These are phyloP conservation scores for Campylomormyrus numenius DNA, from an alignment of 2,113 vertebrate genomes.

Conservation along the genomic window DNA sequence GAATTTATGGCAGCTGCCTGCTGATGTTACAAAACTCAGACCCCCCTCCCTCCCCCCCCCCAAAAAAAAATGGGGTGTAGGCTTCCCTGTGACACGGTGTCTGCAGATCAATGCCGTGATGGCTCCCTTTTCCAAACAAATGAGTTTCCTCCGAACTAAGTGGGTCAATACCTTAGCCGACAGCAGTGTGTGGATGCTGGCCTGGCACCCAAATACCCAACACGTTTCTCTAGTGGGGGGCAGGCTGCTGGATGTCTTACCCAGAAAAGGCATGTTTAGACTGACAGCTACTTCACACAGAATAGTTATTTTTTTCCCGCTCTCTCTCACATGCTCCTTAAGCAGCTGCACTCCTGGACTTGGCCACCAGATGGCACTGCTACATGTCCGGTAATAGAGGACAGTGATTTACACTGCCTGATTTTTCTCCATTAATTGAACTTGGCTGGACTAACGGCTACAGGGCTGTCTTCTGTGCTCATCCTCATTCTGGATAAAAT, in stretches of 20 bases:
- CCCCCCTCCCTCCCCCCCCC: background rate
- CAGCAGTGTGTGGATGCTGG: background rate
- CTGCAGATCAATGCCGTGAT: background rate
- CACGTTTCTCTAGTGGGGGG: background rate
- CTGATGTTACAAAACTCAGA: background rate
- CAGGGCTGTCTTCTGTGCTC: background rate
- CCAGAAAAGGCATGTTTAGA: background rate
- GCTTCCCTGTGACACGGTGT: background rate
- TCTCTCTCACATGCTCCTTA: background rate
- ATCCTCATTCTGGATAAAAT: background rate
- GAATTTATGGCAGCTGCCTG: background rate
- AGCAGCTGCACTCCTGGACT: background rate
- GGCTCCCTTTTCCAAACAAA: slow-evolving; percentile 11
- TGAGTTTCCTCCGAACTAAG: background rate
- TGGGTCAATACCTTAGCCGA: background rate
- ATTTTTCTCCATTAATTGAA: background rate
- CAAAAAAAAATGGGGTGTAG: background rate
- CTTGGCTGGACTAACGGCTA: background rate
- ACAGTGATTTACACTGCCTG: background rate
- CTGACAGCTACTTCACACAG: background rate
- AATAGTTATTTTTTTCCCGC: background rate
- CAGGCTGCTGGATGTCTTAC: background rate
- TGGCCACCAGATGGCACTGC: slow-evolving; percentile 11
- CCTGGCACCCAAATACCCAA: background rate
- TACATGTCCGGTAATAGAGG: background rate